Base-by-base conservation (phyloP, 1,140 invertebrate species). In the Teleopsis dalmanni region DNA sequence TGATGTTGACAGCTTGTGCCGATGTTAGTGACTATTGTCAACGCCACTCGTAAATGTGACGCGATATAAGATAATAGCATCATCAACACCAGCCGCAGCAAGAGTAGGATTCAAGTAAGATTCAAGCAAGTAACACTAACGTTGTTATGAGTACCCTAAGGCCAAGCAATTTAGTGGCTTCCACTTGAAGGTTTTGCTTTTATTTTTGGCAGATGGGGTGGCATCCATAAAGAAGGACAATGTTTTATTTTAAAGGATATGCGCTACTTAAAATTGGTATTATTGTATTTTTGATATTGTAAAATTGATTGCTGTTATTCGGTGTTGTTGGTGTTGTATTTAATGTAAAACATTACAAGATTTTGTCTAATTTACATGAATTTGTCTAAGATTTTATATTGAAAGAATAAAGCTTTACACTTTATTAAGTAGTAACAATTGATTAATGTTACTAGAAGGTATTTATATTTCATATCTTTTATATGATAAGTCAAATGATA, bases 51-150 rank as follows among this genome's bases (percentile, higher is more conserved):
- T 10, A 43, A 27, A 29, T 18, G 31, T 38, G 42, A 40, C 57
- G 59, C 59, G 61, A 64, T 67, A 53, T 64, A 57, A 67, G 64
- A 67, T 67, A 67, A 67, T 67, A 60, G 64, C 61, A 67, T 67
- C 64, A 67, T 67, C 64, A 66, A 62, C 64, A 45, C 49, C 19
- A 16, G 35, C 31, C 26, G 44, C 9, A 27, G 5, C n/a, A n/a
- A n/a, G n/a, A n/a, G n/a, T n/a, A n/a, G n/a, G n/a, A n/a, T n/a
- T n/a, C n/a, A n/a, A n/a, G n/a, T n/a, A n/a, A n/a, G n/a, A n/a
- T n/a, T n/a, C n/a, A n/a, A n/a, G n/a, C n/a, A n/a, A n/a, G n/a
- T n/a, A n/a, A n/a, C n/a, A n/a, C n/a, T n/a, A n/a, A n/a, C n/a
- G n/a, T 16, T 18, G 14, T 9, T 43, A 27, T 31, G 41, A 27